phyloP scores from a whole-genome alignment of 1,140 invertebrate species.

The Habropoda laboriosa region DNA sequence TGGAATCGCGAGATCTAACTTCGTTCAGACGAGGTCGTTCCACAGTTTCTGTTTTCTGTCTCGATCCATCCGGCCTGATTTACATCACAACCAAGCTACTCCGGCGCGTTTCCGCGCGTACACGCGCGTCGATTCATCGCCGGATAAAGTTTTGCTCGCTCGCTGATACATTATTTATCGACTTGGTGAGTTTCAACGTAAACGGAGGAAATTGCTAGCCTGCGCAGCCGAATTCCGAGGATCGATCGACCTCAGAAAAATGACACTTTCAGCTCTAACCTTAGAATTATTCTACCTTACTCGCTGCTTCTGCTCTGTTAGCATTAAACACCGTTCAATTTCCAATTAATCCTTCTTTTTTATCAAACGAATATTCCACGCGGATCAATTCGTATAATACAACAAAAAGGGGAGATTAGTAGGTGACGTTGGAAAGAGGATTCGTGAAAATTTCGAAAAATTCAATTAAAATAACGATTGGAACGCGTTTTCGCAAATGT shows the following conservation, averaged over 20 bases:
- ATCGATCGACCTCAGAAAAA: background rate
- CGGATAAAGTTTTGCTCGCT: constrained; percentile 40
- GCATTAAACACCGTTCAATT: background rate
- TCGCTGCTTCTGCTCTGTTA: background rate
- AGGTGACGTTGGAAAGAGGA: background rate
- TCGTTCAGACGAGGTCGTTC: constrained; percentile 13
- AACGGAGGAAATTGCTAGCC: constrained; percentile 30
- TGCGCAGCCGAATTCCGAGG: constrained; percentile 39
- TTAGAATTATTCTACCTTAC: background rate
- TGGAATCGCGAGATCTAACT: constrained; percentile 9
- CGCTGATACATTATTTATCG: constrained; percentile 66
- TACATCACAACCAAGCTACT: constrained; percentile 64
- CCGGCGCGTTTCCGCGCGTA: constrained; percentile 42
- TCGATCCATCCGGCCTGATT: constrained; percentile 56
- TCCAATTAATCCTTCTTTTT: background rate
- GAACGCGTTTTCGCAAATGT: background rate
- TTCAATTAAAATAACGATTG: background rate
- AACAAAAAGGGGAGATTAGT: background rate
- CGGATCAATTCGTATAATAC: background rate
- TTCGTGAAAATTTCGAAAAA: constrained; percentile 7
- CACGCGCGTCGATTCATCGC: constrained; percentile 53
- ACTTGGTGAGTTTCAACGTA: constrained; percentile 36
- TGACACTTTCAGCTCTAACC: background rate
- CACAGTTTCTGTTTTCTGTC: constrained; percentile 55
- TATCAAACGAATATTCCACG: background rate